Conservation (phyloP, 2,113 vertebrate genomes). For the Lethenteron reissneri region DNA sequence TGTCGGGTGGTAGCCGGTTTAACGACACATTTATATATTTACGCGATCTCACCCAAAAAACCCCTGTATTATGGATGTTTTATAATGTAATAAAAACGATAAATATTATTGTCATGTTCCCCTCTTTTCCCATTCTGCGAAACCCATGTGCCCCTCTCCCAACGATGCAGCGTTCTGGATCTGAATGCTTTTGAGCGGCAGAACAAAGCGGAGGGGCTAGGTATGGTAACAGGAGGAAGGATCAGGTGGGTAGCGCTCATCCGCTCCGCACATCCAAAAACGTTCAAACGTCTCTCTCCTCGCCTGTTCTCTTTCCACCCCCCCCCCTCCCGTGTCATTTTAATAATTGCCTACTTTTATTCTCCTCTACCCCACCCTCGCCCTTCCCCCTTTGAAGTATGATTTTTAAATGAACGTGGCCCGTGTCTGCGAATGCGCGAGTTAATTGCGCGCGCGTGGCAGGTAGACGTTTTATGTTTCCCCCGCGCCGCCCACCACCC, state of each 20-base stretch:
- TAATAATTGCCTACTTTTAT: conserved; percentile 1
- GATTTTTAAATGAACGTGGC: neutral
- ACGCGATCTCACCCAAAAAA: no score
- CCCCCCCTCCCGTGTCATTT: neutral
- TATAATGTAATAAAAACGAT: no score
- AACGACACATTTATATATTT: no score
- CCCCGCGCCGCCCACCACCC: no score
- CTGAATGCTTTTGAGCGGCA: conserved; percentile 96
- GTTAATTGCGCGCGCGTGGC: no score
- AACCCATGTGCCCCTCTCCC: no score
- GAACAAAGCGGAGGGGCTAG: conserved; percentile 95
- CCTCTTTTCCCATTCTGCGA: no score
- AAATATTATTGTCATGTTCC: no score
- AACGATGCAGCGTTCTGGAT: conserved; percentile 52
- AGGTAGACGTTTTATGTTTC: no score
- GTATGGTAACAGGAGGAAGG: conserved; percentile 98
- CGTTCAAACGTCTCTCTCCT: neutral
- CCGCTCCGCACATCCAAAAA: no score
- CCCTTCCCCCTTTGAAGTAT: neutral
- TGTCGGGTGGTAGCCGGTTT: no score
- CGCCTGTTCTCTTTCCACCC: neutral
- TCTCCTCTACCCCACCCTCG: neutral
- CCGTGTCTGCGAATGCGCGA: neutral
- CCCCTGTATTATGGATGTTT: no score
- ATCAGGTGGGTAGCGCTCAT: conserved; percentile 53